phyloP scores from a whole-genome alignment of 2,888 invertebrate genomes.

The Metallyticus violacea region DNA sequence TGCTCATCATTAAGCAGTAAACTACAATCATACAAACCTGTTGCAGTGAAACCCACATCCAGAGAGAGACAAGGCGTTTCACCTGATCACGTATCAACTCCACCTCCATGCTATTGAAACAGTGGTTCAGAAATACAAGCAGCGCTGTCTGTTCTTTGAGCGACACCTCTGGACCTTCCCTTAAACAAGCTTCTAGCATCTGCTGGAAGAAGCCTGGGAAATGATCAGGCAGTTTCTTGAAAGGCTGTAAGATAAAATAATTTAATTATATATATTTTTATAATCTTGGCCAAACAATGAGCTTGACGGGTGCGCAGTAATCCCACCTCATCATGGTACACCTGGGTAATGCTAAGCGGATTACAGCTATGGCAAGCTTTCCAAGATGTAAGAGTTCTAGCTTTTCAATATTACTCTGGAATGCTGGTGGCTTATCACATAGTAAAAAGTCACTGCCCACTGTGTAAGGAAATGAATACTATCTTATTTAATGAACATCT shows the following conservation, averaged over 20 bases:
- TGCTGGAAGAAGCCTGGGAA: conserved; percentile 82
- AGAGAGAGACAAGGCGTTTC: conserved; percentile 84
- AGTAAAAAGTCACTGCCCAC: too few species aligned
- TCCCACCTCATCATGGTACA: too few species aligned
- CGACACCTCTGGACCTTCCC: conserved; percentile 53
- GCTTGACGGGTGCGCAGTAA: too few species aligned
- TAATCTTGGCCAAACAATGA: too few species aligned
- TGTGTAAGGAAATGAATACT: too few species aligned
- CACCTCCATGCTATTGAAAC: conserved; percentile 97
- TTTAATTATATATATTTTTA: too few species aligned
- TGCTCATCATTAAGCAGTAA: neutral
- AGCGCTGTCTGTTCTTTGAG: conserved; percentile 78
- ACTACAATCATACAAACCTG: conserved; percentile 49
- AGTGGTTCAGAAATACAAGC: conserved; percentile 90
- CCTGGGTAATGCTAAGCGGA: too few species aligned
- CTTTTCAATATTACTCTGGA: too few species aligned
- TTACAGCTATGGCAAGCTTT: too few species aligned
- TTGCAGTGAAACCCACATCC: conserved; percentile 90
- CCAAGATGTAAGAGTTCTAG: too few species aligned
- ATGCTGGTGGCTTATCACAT: too few species aligned
- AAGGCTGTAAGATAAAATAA: conserved; percentile 56
- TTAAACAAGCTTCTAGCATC: conserved; percentile 71
- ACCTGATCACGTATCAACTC: conserved; percentile 89
- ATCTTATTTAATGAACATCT: too few species aligned
- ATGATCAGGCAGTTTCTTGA: conserved; percentile 71